Evolutionary conservation across 2,113 vertebrate species (phyloP), one percentile per base, ranked within the genome.

Genomic region (Zingel zingel): DNA sequence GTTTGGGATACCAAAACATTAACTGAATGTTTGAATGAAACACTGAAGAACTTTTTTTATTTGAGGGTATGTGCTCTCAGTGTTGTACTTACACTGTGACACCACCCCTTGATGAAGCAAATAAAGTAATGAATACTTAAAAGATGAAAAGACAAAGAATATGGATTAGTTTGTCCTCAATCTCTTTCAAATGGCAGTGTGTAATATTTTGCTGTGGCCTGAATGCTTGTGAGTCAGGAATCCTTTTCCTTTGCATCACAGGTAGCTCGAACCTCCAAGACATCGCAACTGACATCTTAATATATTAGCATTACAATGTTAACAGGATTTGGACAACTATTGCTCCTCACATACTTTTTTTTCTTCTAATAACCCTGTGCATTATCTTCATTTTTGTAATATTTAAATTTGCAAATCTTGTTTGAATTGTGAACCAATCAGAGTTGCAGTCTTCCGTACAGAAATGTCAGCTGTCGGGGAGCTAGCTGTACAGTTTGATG

Each of bases 401-500:
- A 71, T 84, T 86, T 89, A 33, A 80, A 72, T 86, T 67, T 77
- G 87, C 77, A 81, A 64, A 70, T 81, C 66, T 73, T 79, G 58
- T 86, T 84, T 88, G 71, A 85, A 59, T 79, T 85, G 76, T 21
- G 27, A 64, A 53, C 77, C 81, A 74, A 86, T 90, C 80, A 82
- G 47, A 45, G 77, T 23, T 82, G 43, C 74, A 77, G 53, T 79
- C 83, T 67, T 67, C 68, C 21, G 16, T 57, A 54, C 64, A 73
- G 79, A 84, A 68, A 67, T 85, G 86, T 77, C 76, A 74, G 79
- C 79, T 53, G 85, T 83, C 76, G 67, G 33, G 36, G 53, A 77
- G 86, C 83, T 81, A 14, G 71, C 76, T 23, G 71, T 48, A 87
- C 86, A 87, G 78, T 89, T 81, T 91, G 87, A 88, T 67, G 87